These are phyloP conservation scores for Anas platyrhynchos DNA, from an alignment of 2,113 vertebrate genomes.

Conservation along the genomic window DNA sequence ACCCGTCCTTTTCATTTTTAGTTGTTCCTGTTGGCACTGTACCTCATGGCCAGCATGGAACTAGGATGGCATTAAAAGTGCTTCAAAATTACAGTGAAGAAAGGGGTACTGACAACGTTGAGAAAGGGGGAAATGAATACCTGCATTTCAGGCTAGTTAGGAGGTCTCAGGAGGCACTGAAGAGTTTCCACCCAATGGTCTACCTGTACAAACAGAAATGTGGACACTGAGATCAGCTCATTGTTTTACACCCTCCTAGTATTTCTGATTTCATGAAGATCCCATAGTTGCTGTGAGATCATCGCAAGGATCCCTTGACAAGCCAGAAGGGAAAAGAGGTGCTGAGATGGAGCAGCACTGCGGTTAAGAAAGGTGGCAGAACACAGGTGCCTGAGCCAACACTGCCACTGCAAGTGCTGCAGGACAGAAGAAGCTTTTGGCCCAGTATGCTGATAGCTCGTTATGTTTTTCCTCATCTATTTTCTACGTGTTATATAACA, in stretches of 20 bases:
- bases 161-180: not conserved
- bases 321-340: not conserved
- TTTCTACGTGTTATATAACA: not conserved
- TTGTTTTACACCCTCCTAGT: not conserved
- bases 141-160: not conserved
- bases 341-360: not conserved
- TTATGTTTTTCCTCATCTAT: not conserved
- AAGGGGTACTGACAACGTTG: not conserved
- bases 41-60: not conserved
- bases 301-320: not conserved
- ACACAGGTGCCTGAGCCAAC: not conserved
- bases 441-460: too few species aligned
- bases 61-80: not conserved
- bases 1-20: not conserved
- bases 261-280: not conserved
- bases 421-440: not conserved
- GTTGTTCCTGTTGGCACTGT: not conserved
- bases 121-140: not conserved
- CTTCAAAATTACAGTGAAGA: not conserved
- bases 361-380: not conserved
- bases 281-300: not conserved
- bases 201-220: not conserved
- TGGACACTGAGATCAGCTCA: not conserved
- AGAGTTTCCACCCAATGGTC: not conserved
- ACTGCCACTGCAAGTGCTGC: not conserved